Percentiles rank a stretch among this genome's conserved stretches.
phyloP scores from a whole-genome alignment of 2,113 vertebrate species.

The Mesitornis unicolor region DNA sequence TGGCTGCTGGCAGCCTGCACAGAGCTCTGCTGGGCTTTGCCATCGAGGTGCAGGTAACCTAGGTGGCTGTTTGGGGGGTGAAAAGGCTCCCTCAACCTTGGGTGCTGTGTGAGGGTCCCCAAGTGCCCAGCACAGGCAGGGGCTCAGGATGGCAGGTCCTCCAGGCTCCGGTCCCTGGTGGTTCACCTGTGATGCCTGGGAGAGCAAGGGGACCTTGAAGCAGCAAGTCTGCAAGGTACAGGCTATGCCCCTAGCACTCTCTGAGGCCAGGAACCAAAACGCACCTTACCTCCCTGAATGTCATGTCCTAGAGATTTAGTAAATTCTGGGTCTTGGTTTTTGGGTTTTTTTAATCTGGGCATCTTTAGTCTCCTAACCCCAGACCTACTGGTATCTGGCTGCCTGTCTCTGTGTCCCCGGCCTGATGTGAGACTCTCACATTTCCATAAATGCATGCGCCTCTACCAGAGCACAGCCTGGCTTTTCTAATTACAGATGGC shows the following conservation, averaged over 20 bases:
- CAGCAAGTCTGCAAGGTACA: neutral
- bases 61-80: neutral
- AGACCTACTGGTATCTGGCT: neutral
- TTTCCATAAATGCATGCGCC: neutral
- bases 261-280: neutral
- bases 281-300: neutral
- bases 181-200: neutral
- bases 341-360: neutral
- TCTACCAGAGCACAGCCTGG: neutral
- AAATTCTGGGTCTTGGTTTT: neutral
- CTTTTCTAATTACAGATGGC: neutral
- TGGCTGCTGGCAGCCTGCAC: neutral
- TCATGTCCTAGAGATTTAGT: neutral
- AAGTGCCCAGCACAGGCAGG: neutral
- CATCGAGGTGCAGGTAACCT: neutral
- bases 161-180: rapidly evolving
- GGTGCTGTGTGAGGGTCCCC: rapidly evolving
- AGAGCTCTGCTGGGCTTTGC: neutral
- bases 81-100: neutral
- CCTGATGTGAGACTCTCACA: neutral
- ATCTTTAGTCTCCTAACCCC: neutral
- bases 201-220: neutral
- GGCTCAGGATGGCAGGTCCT: neutral
- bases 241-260: neutral
- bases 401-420: neutral